These are phyloP conservation scores for Phyllostomus hastatus DNA, from an alignment of 2,113 vertebrate species.

Conservation along the genomic window DNA sequence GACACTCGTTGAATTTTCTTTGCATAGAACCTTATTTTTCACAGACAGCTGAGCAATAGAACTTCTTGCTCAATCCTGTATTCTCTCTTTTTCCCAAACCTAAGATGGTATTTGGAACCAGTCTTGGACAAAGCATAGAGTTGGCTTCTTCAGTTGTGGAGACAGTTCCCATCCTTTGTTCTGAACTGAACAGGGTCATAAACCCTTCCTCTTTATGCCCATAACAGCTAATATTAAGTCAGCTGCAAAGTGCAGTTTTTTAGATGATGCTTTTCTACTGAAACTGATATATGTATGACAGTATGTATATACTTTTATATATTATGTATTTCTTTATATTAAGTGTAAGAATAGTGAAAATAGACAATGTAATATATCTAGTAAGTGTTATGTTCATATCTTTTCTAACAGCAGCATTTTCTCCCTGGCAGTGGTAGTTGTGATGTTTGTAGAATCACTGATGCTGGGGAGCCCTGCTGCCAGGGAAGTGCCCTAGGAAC, in stretches of 20 bases:
- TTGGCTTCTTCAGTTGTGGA: neutral
- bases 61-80: neutral
- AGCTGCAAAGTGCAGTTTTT: neutral
- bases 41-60: neutral
- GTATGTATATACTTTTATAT: neutral
- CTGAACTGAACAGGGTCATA: neutral
- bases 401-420: neutral
- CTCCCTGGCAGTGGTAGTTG: neutral
- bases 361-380: neutral
- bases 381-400: neutral
- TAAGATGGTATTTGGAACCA: neutral
- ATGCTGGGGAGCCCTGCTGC: neutral
- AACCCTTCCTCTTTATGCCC: neutral
- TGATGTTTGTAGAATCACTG: neutral
- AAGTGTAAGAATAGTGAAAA: neutral
- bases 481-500: neutral
- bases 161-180: neutral
- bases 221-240: neutral
- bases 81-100: neutral
- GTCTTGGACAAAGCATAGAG: neutral
- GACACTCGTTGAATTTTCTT: neutral
- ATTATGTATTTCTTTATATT: neutral
- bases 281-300: neutral
- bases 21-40: neutral
- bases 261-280: neutral